These are phyloP conservation scores for Cepaea hortensis DNA, from an alignment of 2,888 invertebrate species.

Conservation along the genomic window DNA sequence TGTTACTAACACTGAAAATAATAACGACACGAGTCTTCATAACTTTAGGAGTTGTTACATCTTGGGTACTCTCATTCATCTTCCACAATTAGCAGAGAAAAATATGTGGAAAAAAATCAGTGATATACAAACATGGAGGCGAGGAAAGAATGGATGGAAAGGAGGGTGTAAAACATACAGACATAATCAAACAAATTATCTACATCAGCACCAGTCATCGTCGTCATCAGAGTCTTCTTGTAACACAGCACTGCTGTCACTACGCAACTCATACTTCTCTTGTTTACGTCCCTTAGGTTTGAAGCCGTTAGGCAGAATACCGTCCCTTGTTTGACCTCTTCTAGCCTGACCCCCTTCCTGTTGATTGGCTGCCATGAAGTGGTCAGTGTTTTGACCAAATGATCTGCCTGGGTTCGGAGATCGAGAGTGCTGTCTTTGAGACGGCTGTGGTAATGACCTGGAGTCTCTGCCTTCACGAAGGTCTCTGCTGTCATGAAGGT, in stretches of 20 bases:
- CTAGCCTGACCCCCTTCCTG: conserved; percentile 16
- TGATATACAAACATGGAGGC: no score
- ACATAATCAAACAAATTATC: conserved; percentile 1
- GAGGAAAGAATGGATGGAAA: no score
- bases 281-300: conserved; percentile 82
- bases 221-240: conserved; percentile 90
- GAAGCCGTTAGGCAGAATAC: conserved; percentile 88
- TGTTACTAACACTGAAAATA: no score
- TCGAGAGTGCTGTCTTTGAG: conserved; percentile 7
- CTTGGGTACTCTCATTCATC: no score
- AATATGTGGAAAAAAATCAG: no score
- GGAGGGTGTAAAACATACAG: background rate
- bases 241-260: conserved; percentile 79
- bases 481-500: conserved; percentile 39
- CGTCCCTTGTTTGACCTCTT: conserved; percentile 68
- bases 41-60: no score
- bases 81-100: no score
- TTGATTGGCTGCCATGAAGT: conserved; percentile 33
- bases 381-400: conserved; percentile 35
- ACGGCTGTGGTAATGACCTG: conserved; percentile 35
- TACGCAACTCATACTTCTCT: conserved; percentile 68
- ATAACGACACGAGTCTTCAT: no score
- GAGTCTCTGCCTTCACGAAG: conserved; percentile 46
- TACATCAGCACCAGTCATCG: conserved; percentile 66
- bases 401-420: conserved; percentile 45